These are phyloP conservation scores for Rhincodon typus DNA, from an alignment of 2,797 vertebrate genomes.

Conservation along the genomic window DNA sequence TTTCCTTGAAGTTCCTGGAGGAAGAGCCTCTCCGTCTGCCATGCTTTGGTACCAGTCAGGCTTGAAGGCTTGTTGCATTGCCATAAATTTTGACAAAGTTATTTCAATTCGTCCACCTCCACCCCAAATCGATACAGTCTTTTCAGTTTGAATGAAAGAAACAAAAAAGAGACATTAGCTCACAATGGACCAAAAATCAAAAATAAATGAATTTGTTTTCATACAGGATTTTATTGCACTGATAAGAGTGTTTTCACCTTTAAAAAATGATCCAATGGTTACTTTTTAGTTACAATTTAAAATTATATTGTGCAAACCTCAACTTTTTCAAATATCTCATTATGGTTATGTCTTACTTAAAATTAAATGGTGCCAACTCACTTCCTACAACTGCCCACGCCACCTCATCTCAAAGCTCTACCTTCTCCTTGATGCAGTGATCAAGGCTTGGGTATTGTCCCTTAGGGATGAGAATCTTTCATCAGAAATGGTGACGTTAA, in stretches of 20 bases:
- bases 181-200: neutral
- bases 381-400: neutral
- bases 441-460: neutral
- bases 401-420: neutral
- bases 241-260: neutral
- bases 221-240: neutral
- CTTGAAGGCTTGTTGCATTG: slow-evolving; percentile 70
- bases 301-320: neutral
- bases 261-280: neutral
- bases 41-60: slow-evolving; percentile 94
- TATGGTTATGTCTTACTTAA: neutral
- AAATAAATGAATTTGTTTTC: neutral
- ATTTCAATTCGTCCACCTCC: slow-evolving; percentile 82
- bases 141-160: slow-evolving; percentile 14
- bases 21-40: slow-evolving; percentile 80
- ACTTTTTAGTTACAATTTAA: neutral
- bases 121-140: slow-evolving; percentile 90
- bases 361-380: neutral
- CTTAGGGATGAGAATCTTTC: neutral
- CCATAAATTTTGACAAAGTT: slow-evolving; percentile 78
- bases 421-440: neutral
- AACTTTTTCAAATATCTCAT: neutral
- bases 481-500: neutral
- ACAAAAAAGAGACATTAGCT: neutral
- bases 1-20: slow-evolving; percentile 65